Percentiles rank a stretch among this genome's conserved stretches.
Evolutionary conservation across 2,797 vertebrate species (phyloP).

Genomic region (Catharus ustulatus): DNA sequence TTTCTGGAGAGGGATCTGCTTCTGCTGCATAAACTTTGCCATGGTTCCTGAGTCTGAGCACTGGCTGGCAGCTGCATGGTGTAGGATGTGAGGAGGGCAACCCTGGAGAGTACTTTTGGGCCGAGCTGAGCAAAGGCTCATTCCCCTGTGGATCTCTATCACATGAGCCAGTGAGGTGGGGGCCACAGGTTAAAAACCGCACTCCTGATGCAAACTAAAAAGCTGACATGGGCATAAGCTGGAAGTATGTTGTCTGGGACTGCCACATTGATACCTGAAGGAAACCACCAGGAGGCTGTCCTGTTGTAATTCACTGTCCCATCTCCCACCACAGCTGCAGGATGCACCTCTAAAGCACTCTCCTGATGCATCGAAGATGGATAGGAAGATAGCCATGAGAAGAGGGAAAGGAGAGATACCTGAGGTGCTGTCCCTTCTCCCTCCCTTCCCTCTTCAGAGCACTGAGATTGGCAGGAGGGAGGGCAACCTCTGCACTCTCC

Average conservation of each 20-base stretch:
- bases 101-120: neutral
- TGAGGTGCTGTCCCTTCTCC: neutral
- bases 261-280: neutral
- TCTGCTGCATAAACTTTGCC: neutral
- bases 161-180: neutral
- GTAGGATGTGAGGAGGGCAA: neutral
- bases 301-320: no score
- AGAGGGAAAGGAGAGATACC: neutral
- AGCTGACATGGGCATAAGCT: accelerated
- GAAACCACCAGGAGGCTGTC: neutral
- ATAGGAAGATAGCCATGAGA: neutral
- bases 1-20: neutral
- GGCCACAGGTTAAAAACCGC: neutral
- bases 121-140: accelerated
- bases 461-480: neutral
- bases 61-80: neutral
- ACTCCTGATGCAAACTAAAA: neutral
- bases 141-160: neutral
- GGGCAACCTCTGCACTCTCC: accelerated
- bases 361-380: neutral
- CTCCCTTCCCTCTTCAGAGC: neutral
- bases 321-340: neutral
- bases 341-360: neutral
- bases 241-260: neutral
- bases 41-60: neutral